These are phyloP conservation scores for Tetragnatha versicolor DNA, from an alignment of 1,140 invertebrate species.

Conservation along the genomic window DNA sequence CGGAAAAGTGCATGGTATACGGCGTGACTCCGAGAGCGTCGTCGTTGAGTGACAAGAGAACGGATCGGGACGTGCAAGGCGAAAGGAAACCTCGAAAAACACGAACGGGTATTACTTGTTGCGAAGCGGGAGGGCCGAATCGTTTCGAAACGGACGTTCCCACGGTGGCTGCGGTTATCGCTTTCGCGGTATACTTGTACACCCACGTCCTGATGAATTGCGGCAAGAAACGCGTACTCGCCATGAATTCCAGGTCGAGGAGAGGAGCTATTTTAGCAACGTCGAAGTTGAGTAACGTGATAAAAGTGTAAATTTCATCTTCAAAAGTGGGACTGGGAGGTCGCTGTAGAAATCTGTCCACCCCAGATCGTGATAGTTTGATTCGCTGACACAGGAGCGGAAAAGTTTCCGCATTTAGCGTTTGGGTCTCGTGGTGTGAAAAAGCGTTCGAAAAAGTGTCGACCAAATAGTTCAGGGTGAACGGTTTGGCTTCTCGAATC, in stretches of 20 bases:
- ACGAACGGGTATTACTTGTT: not conserved
- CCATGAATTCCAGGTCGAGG: not conserved
- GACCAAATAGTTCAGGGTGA: not conserved
- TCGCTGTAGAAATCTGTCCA: not conserved
- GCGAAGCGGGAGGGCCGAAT: not conserved
- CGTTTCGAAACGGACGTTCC: not conserved
- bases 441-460: not conserved
- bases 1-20: not conserved
- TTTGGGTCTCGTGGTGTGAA: not conserved
- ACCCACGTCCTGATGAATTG: not conserved
- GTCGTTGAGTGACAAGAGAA: not conserved
- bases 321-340: not conserved
- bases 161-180: not conserved
- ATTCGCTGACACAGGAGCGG: not conserved
- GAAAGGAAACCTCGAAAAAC: not conserved
- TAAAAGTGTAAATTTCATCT: constrained; percentile 22
- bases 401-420: not conserved
- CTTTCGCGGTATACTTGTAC: not conserved
- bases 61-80: not conserved
- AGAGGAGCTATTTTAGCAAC: not conserved
- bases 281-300: not conserved
- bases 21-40: not conserved
- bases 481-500: not conserved
- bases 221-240: not conserved
- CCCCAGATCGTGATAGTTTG: not conserved